These are phyloP conservation scores for Mirza zaza DNA, from an alignment of 2,113 vertebrate genomes.

Conservation along the genomic window DNA sequence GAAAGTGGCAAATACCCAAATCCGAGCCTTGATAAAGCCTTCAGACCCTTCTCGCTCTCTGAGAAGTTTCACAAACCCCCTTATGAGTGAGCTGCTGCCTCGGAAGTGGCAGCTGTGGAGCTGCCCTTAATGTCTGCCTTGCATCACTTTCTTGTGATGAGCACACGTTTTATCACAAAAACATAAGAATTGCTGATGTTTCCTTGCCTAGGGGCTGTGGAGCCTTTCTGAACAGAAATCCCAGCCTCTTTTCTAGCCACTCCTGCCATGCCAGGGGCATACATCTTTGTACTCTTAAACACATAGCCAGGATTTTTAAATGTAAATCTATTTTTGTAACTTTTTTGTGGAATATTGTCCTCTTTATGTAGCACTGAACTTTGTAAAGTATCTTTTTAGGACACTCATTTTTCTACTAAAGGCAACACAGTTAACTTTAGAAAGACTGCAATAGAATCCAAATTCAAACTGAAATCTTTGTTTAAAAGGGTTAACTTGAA, in stretches of 20 bases:
- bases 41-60: conserved; percentile 68
- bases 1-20: neutral
- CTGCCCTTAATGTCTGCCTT: neutral
- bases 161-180: conserved; percentile 39
- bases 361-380: conserved; percentile 54
- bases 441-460: conserved; percentile 11
- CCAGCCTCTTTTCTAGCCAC: conserved; percentile 35
- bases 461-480: neutral
- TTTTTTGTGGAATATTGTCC: conserved; percentile 47
- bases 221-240: neutral
- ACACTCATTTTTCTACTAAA: conserved; percentile 61
- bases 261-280: neutral
- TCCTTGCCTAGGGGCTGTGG: neutral
- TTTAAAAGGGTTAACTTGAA: neutral
- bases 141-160: conserved; percentile 35
- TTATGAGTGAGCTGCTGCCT: neutral
- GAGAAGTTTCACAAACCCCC: neutral
- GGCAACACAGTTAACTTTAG: conserved; percentile 26
- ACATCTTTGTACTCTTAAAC: conserved; percentile 56
- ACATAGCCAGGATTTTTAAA: conserved; percentile 65
- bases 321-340: conserved; percentile 74
- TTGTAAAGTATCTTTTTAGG: conserved; percentile 65
- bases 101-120: neutral
- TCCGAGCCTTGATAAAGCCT: neutral
- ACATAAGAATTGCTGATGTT: conserved; percentile 43